Conservation (phyloP, 2,888 invertebrate species). For the Volucella inflata region DNA sequence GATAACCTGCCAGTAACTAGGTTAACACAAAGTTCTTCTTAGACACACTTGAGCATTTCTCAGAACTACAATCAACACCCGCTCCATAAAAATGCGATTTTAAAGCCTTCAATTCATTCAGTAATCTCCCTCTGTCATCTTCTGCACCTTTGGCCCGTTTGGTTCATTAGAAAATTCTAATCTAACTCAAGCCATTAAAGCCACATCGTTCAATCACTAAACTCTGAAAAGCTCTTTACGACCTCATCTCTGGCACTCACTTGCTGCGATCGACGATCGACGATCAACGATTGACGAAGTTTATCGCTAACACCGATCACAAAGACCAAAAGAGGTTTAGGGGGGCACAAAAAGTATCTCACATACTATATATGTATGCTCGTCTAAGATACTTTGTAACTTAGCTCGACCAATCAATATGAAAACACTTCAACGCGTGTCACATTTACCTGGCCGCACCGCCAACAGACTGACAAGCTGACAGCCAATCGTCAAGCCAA, state of each 20-base stretch:
- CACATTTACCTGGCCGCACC: conserved; percentile 62
- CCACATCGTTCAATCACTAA: conserved; percentile 56
- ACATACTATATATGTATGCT: too few relatives aligned
- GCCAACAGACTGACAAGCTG: conserved; percentile 22
- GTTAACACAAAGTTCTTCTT: neutral
- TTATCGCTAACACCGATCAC: conserved; percentile 38
- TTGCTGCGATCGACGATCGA: conserved; percentile 18
- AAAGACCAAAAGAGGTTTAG: neutral
- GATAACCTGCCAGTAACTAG: conserved; percentile 13
- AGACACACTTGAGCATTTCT: neutral
- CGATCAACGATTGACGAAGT: conserved; percentile 1
- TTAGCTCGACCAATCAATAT: conserved; percentile 53
- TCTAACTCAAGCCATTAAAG: conserved; percentile 54
- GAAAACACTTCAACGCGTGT: conserved; percentile 63
- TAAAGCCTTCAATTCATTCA: neutral
- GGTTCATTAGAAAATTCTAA: conserved; percentile 45
- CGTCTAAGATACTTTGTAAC: conserved; percentile 13
- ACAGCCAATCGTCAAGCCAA: conserved; percentile 47
- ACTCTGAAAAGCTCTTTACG: conserved; percentile 63
- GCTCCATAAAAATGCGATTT: conserved; percentile 23
- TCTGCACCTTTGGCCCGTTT: neutral
- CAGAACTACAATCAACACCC: conserved; percentile 24
- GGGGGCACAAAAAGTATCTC: too few relatives aligned
- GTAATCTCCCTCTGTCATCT: conserved; percentile 1
- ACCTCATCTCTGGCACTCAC: conserved; percentile 31